Evolutionary conservation across 2,113 vertebrate genomes (phyloP).

Genomic region (Eulemur rufifrons): DNA sequence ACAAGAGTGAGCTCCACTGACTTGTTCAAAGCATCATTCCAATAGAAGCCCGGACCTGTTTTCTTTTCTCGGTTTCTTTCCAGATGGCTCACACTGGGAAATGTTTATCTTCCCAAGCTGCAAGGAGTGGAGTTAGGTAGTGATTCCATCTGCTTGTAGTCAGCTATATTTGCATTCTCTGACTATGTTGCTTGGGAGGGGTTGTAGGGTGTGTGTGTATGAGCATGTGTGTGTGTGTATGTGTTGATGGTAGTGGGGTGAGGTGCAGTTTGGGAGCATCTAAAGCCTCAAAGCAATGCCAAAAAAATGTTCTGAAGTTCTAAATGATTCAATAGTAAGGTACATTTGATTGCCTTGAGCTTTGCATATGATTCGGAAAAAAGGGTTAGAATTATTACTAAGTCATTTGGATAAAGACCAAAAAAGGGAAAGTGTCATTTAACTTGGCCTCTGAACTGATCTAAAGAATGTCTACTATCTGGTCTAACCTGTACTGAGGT

Average conservation of each 20-base stretch:
- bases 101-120: background rate
- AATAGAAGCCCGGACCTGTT: background rate
- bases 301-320: background rate
- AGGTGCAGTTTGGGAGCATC: background rate
- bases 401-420: background rate
- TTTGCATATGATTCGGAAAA: constrained; percentile 24
- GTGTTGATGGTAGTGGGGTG: background rate
- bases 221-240: background rate
- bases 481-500: background rate
- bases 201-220: background rate
- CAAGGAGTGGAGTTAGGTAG: background rate
- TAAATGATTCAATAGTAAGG: background rate
- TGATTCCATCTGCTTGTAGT: background rate
- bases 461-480: background rate
- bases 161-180: background rate
- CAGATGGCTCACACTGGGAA: background rate
- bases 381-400: background rate
- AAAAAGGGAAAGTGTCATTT: background rate
- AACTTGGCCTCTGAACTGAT: background rate
- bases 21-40: background rate
- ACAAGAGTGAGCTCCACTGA: background rate
- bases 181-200: background rate
- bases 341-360: background rate
- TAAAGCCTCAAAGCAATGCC: background rate
- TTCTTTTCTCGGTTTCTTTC: background rate